A percentile compares a stretch with the other conserved stretches of the same genome.
Evolutionary conservation across 2,888 invertebrate genomes (phyloP).

Genomic region (Troglohyphantes excavatus): DNA sequence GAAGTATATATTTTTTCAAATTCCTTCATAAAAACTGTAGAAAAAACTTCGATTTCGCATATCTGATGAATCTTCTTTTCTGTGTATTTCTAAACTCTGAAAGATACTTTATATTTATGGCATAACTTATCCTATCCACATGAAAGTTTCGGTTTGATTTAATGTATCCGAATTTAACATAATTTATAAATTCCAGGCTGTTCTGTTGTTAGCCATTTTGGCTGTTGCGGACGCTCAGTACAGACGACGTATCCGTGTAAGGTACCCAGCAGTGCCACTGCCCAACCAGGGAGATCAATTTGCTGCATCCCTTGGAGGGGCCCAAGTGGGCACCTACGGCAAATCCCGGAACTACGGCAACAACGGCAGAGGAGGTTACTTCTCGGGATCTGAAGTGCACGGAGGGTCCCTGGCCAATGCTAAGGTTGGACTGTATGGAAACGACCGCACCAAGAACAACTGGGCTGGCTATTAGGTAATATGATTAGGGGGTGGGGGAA

Average conservation of each 20-base stretch:
- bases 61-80: too few relatives aligned
- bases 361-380: background rate
- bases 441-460: background rate
- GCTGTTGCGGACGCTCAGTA: background rate
- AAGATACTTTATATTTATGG: too few relatives aligned
- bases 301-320: slow-evolving; percentile 23
- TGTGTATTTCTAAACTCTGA: too few relatives aligned
- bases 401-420: slow-evolving; percentile 26
- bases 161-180: too few relatives aligned
- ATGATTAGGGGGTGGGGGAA: too few relatives aligned
- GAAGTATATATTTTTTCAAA: too few relatives aligned
- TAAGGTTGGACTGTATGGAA: slow-evolving; percentile 34
- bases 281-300: background rate
- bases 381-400: background rate
- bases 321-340: slow-evolving; percentile 31
- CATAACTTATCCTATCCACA: too few relatives aligned
- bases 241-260: background rate
- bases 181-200: background rate
- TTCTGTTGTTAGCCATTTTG: background rate
- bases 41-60: too few relatives aligned
- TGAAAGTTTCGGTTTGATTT: too few relatives aligned
- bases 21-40: too few relatives aligned
- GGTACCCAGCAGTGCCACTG: background rate
- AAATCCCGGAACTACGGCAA: background rate
- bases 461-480: too few relatives aligned